Evolutionary conservation across 2,113 vertebrate species (phyloP).

Genomic region (Lepisosteus osseus): DNA sequence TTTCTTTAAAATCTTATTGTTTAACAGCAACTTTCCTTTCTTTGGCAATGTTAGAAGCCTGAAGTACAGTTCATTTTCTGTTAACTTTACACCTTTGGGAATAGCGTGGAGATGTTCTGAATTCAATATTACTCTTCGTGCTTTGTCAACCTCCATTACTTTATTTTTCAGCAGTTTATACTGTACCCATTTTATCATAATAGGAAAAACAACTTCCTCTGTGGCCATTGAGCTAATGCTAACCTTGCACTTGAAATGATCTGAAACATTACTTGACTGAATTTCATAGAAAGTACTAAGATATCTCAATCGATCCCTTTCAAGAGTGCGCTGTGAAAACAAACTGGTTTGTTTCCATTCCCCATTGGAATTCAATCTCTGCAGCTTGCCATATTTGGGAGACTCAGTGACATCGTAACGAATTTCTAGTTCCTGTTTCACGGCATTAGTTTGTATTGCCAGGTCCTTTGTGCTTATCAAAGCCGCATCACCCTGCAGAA

Average conservation of each 20-base stretch:
- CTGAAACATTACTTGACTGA: constrained; percentile 63
- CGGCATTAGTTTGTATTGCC: constrained; percentile 72
- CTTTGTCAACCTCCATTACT: constrained; percentile 70
- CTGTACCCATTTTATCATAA: constrained; percentile 74
- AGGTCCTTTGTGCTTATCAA: constrained; percentile 69
- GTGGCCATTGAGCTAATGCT: constrained; percentile 61
- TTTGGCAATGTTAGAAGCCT: constrained; percentile 71
- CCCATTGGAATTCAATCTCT: constrained; percentile 63
- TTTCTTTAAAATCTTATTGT: constrained; percentile 59
- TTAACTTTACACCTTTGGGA: constrained; percentile 52
- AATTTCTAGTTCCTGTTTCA: constrained; percentile 65
- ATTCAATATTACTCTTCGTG: constrained; percentile 63
- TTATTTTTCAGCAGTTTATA: constrained; percentile 67
- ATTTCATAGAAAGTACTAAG: constrained; percentile 68
- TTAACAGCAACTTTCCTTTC: constrained; percentile 75
- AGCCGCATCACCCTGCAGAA: constrained; percentile 65
- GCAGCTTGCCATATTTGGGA: constrained; percentile 77
- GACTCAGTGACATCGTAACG: constrained; percentile 65
- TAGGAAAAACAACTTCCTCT: constrained; percentile 67
- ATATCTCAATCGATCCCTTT: constrained; percentile 68
- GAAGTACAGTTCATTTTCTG: constrained; percentile 71
- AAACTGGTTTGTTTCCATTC: constrained; percentile 70
- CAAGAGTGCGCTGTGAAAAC: constrained; percentile 77
- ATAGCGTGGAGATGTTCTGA: constrained; percentile 68
- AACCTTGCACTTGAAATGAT: constrained; percentile 82